Evolutionary conservation across 2,113 vertebrate genomes (phyloP).

Genomic region (Tor tambroides): DNA sequence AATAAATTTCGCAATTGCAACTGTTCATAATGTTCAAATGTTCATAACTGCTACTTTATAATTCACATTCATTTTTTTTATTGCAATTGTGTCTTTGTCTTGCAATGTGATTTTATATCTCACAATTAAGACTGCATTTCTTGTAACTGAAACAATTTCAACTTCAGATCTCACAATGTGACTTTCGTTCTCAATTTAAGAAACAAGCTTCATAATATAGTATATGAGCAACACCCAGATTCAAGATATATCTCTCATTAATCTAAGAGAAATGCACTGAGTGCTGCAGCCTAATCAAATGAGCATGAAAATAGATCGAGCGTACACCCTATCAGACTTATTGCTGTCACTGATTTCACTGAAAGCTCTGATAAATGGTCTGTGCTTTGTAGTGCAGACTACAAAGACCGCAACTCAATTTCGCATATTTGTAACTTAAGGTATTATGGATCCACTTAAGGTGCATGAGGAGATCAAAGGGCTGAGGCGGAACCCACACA

Average conservation of each 20-base stretch:
- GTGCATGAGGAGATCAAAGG: constrained; percentile 43
- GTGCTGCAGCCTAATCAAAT: constrained; percentile 27
- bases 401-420: constrained; percentile 45
- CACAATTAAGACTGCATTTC: not conserved
- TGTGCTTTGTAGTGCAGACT: constrained; percentile 40
- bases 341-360: constrained; percentile 37
- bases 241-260: constrained; percentile 23
- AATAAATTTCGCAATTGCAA: no score
- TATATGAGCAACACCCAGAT: not conserved
- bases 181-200: not conserved
- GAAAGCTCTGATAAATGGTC: constrained; percentile 45
- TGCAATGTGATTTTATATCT: not conserved
- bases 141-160: not conserved
- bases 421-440: constrained; percentile 45
- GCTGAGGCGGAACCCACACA: not conserved
- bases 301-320: constrained; percentile 17
- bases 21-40: no score
- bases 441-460: constrained; percentile 46
- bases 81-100: no score
- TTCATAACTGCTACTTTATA: not conserved
- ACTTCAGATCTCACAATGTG: not conserved
- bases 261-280: constrained; percentile 17
- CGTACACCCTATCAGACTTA: constrained; percentile 29
- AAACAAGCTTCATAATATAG: not conserved
- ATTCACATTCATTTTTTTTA: not conserved